Percentiles rank a stretch among this genome's conserved stretches.
phyloP scores from a whole-genome alignment of 2,797 vertebrate species.

The Gymnodraco acuticeps region DNA sequence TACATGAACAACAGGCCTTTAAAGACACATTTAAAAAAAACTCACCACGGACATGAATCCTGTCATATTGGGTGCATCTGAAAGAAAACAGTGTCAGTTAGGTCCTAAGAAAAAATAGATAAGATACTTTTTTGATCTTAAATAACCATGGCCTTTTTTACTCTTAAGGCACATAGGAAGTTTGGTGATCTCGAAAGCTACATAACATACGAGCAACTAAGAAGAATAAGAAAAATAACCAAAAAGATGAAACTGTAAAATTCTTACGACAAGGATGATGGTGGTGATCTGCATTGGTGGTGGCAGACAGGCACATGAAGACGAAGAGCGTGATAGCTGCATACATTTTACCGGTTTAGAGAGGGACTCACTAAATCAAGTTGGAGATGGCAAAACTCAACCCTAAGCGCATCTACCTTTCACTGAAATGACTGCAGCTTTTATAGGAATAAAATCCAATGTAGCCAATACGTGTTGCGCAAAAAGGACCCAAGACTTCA shows the following conservation, averaged over 20 bases:
- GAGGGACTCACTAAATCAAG: slow-evolving; percentile 37
- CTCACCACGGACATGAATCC: slow-evolving; percentile 75
- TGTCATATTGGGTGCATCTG: slow-evolving; percentile 81
- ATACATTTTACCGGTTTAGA: slow-evolving; percentile 69
- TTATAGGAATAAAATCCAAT: slow-evolving; percentile 62
- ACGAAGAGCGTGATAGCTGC: slow-evolving; percentile 55
- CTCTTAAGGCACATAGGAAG: background rate
- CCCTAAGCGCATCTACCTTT: slow-evolving; percentile 47
- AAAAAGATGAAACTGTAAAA: slow-evolving; percentile 6
- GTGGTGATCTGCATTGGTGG: slow-evolving; percentile 72
- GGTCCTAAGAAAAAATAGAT: background rate
- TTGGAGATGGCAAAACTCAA: slow-evolving; percentile 56
- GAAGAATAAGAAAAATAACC: background rate
- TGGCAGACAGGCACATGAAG: slow-evolving; percentile 75
- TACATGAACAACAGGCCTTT: background rate
- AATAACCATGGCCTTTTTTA: background rate
- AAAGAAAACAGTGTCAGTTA: slow-evolving; percentile 47
- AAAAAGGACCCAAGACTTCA: slow-evolving; percentile 43
- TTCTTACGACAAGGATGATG: slow-evolving; percentile 85
- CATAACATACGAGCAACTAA: background rate
- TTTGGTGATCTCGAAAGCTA: background rate
- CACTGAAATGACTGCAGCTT: slow-evolving; percentile 47
- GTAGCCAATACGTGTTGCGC: slow-evolving; percentile 22
- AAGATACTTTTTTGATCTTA: background rate
- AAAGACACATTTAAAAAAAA: background rate